Evolutionary conservation across 92 coral and sea anemone species (phyloP), one percentile per base, ranked within the genome.

Genomic region (Parazoanthus swiftii): DNA sequence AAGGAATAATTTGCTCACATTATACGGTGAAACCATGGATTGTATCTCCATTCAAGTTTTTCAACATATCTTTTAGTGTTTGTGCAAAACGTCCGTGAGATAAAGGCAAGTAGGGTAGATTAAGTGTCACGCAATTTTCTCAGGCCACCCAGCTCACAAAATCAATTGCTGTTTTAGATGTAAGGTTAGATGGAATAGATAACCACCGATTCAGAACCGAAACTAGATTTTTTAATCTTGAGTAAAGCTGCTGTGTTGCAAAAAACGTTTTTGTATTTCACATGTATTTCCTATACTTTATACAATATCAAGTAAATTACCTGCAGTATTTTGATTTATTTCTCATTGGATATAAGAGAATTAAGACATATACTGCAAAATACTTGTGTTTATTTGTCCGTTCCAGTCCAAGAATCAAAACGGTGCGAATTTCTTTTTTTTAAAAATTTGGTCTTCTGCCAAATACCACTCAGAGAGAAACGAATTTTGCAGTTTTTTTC

Each of bases 111-210:
- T 25, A 84, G 79, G 56, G 43, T 50, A 73, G 79, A 67, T 67
- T 18, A 66, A 20, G 44, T 46, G 79, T 84, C 87, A 84, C 78
- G 87, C 75, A 84, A 84, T 44, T 42, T 51, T 18, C 26, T 21
- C n/a, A 33, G 87, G 77, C 87, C 87, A 84, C 87, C 87, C 87
- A 84, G 71, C 39, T 71, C 54, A 84, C 37, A 84, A 74, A 84
- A 68, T 50, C 46, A 68, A 13, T 83, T 16, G 38, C 15, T 37
- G 11, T 48, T 48, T 76, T 76, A 8, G 72, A 36, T 80, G 85
- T 65, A 73, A 70, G 46, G 79, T 84, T 71, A 84, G 87, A 84
- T 84, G 26, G 33, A 50, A 48, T 68, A 29, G 79, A 71, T 84
- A 46, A 83, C 86, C 86, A 29, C 18, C 26, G 20, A 38, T 42